Base-by-base conservation (phyloP, 2,113 vertebrate genomes). In the Pomatorhinus ruficollis region DNA sequence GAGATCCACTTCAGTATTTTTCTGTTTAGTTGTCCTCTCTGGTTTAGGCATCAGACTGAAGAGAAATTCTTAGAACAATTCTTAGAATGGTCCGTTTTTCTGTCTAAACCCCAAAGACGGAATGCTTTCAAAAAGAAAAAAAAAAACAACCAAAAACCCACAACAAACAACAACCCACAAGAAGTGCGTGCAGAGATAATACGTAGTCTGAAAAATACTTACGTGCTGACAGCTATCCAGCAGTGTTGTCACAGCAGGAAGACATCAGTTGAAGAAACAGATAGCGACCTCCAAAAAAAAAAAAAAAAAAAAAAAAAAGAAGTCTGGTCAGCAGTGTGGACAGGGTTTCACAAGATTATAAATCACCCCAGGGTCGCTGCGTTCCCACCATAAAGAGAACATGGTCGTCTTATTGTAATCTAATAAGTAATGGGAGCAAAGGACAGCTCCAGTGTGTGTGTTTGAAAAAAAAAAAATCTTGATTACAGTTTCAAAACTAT, bases 201-300 rank as follows among this genome's bases (percentile, higher is more conserved):
- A 91, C 50, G 1, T 93, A 95, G 98, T 97, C 97, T 97, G 97
- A 98, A 98, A 98, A 98, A 98, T 98, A 98, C 97, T 98, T 98
- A 97, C 72, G 97, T 98, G 99, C 98, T 99, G 99, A 99, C 99
- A 99, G 98, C 97, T 98, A 97, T 98, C 98, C 99, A 98, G 98
- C 99, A 98, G 98, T 98, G 98, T 99, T 98, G 98, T 98, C 99
- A 98, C 99, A 99, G 99, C 99, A 98, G 99, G 99, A 99, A 99
- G 98, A 98, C 98, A 99, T 99, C 98, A 98, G 99, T 99, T 98
- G 98, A 98, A 99, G 98, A 98, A 99, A 98, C 98, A 98, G 98
- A 98, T 98, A 99, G 98, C 35, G 96, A 98, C 98, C 98, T 98
- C 91, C 97, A 45, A 72, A 72, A 81, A 65, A 54, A 59, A 72